Evolutionary conservation across 2,888 invertebrate genomes (phyloP), one percentile per base, ranked within the genome.

Genomic region (Pycnomerus fuliginosus): DNA sequence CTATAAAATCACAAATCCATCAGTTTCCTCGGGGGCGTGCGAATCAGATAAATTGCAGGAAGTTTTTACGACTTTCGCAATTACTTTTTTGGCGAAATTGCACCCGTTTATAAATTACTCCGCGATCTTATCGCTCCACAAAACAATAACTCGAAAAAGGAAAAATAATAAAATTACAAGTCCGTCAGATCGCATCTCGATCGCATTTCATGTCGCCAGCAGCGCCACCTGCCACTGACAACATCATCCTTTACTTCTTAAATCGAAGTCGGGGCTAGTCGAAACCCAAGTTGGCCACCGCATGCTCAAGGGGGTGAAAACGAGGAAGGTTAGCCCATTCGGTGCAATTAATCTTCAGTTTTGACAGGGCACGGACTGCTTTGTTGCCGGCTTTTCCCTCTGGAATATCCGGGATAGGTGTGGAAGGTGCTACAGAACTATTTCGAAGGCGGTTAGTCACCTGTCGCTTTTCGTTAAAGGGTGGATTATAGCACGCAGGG

Each of bases 221-320:
- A 51, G 58, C 60, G 53, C 50, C 65, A 62, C 62, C 62, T 64
- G 65, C 55, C 54, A 51, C 53, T 65, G 65, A 65, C 65, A 64
- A 58, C 63, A 60, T 61, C 63, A 64, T 64, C 61, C 59, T 61
- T 62, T 57, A 55, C 55, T 53, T 53, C 60, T 56, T 53, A 53
- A 59, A 60, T 58, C 58, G 56, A 57, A 56, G n/a, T n/a, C 50
- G 34, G 44, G 48, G 46, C 40, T 49, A 44, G 52, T 46, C 47
- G 45, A 53, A 52, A 53, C 50, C 46, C 52, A 48, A 44, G 50
- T 29, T 51, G 41, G 56, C 55, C 54, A 52, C 54, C 36, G 27
- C 38, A 44, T 40, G 30, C 27, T 8, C 8, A 20, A 8, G 4
- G 4, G 20, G 8, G 8, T 8, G 20, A 4, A 4, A 4, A 20